Evolutionary conservation across 2,888 invertebrate genomes (phyloP).

Genomic region (Brachylomia viminalis): DNA sequence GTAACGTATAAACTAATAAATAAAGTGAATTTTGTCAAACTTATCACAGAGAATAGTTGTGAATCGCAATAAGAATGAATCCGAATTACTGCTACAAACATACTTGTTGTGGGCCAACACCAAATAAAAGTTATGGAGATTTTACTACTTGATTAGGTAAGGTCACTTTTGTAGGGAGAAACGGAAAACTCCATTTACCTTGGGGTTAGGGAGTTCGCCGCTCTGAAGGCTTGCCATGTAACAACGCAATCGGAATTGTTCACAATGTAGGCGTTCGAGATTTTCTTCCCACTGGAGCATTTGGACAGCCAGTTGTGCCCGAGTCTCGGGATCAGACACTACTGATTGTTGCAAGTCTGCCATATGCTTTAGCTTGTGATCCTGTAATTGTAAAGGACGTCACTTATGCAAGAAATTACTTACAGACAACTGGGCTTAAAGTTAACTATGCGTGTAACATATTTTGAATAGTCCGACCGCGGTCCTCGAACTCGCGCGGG

Average conservation of each 20-base stretch:
- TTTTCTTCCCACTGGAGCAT: constrained; percentile 99
- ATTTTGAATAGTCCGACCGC: constrained; percentile 73
- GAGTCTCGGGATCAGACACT: constrained; percentile 97
- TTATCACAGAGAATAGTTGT: constrained; percentile 43
- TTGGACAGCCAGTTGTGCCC: constrained; percentile 97
- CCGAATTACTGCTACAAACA: constrained; percentile 41
- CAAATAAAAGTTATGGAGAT: constrained; percentile 65
- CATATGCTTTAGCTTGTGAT: constrained; percentile 99
- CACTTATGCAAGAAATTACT: constrained; percentile 50
- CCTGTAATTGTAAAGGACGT: constrained; percentile 90
- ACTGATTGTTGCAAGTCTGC: constrained; percentile 99
- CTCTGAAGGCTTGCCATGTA: constrained; percentile 99
- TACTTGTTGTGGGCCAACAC: constrained; percentile 47
- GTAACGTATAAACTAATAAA: constrained; percentile 45
- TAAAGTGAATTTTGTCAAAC: constrained; percentile 45
- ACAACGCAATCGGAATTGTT: constrained; percentile 98
- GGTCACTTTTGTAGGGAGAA: constrained; percentile 54
- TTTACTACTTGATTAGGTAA: constrained; percentile 66
- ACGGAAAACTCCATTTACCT: constrained; percentile 91
- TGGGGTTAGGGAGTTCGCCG: constrained; percentile 98
- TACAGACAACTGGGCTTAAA: constrained; percentile 16
- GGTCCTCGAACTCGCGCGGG: constrained; percentile 76
- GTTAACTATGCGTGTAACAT: constrained; percentile 51
- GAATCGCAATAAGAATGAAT: constrained; percentile 41
- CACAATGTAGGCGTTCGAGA: constrained; percentile 98